phyloP scores from a whole-genome alignment of 2,888 invertebrate genomes.

The Eristalis tenax region DNA sequence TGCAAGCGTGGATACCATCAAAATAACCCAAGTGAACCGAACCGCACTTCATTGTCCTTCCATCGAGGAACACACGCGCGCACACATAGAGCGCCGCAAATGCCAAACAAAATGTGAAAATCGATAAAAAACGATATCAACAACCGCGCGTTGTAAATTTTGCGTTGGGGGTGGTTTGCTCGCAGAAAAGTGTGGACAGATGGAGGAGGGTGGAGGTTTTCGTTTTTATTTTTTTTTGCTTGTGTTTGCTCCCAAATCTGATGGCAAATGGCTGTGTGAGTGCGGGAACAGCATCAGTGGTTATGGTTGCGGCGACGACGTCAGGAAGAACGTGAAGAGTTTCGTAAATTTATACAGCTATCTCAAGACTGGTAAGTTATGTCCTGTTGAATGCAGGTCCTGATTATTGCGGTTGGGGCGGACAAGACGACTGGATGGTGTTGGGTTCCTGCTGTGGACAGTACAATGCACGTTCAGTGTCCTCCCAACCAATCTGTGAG shows the following conservation, averaged over 20 bases:
- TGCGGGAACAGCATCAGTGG: not conserved
- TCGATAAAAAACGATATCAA: conserved; percentile 55
- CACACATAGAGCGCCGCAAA: not conserved
- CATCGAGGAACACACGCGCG: not conserved
- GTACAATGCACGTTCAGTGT: not conserved
- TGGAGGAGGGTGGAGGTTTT: too few species aligned
- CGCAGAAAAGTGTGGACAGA: not conserved
- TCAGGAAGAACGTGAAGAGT: conserved; percentile 52
- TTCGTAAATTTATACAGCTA: conserved; percentile 43
- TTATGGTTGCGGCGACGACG: conserved; percentile 28
- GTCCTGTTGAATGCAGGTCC: conserved; percentile 63
- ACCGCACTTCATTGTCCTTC: conserved; percentile 66
- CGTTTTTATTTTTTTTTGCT: not conserved
- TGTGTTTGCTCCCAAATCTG: not conserved
- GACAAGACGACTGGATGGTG: not conserved
- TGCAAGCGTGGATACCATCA: conserved; percentile 38
- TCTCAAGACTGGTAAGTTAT: conserved; percentile 33
- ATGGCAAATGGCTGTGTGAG: not conserved
- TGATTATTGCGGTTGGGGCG: conserved; percentile 37
- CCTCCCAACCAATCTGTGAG: not conserved
- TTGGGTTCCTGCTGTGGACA: too few species aligned
- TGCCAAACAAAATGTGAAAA: conserved; percentile 43
- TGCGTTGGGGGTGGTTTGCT: not conserved
- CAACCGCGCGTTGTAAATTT: conserved; percentile 22
- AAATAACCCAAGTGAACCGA: conserved; percentile 63